Evolutionary conservation across 2,797 vertebrate species (phyloP).

Genomic region (Tenualosa ilisha): DNA sequence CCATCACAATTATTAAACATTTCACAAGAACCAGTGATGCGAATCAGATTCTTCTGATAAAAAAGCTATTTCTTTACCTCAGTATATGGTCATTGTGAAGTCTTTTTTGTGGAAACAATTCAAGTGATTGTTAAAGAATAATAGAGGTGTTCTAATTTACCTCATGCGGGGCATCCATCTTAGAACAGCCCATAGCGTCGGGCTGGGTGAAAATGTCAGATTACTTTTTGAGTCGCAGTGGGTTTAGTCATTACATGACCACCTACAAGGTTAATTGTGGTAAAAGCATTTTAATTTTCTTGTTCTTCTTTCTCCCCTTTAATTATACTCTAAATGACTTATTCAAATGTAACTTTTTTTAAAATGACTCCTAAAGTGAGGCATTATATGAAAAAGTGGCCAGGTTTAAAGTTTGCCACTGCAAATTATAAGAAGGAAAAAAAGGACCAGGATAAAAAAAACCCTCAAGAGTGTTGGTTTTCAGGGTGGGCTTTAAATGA

Average conservation of each 20-base stretch:
- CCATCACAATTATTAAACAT: no score
- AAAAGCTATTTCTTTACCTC: constrained; percentile 13
- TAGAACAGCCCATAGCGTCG: constrained; percentile 71
- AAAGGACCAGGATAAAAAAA: constrained; percentile 4
- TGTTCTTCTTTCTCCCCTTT: constrained; percentile 61
- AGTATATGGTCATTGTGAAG: constrained; percentile 8
- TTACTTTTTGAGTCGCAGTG: constrained; percentile 79
- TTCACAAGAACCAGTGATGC: no score
- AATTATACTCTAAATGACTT: constrained; percentile 74
- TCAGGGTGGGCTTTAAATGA: background rate
- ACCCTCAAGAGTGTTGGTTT: background rate
- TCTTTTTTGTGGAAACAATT: constrained; percentile 64
- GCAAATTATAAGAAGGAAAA: constrained; percentile 40
- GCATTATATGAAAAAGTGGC: constrained; percentile 62
- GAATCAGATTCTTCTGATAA: no score
- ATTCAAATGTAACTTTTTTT: constrained; percentile 71
- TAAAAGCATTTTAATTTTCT: constrained; percentile 73
- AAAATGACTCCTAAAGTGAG: constrained; percentile 67
- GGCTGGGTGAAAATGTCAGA: constrained; percentile 79
- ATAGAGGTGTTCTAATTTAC: constrained; percentile 78
- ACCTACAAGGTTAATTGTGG: constrained; percentile 82
- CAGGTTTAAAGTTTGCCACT: constrained; percentile 25
- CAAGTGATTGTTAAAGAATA: constrained; percentile 71
- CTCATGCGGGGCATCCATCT: constrained; percentile 72
- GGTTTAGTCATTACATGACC: constrained; percentile 79